A percentile compares a stretch with the other conserved stretches of the same genome.
Evolutionary conservation across 2,113 vertebrate species (phyloP).

Genomic region (Peromyscus polionotus): DNA sequence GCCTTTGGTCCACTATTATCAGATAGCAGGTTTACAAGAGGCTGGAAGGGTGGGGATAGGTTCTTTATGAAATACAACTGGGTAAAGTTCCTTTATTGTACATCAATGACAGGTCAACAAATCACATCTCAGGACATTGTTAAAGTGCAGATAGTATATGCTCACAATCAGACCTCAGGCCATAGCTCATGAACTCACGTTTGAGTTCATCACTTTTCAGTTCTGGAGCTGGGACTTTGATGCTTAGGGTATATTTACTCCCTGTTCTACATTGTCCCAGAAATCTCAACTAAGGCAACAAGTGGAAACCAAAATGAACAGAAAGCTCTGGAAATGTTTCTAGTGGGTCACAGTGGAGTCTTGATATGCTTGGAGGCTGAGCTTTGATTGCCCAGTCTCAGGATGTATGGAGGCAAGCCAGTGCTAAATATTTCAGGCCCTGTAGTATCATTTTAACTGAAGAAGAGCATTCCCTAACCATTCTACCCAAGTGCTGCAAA

Average conservation of each 20-base stretch:
- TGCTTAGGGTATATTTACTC: background rate
- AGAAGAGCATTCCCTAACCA: background rate
- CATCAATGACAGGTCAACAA: constrained; percentile 92
- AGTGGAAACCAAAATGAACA: background rate
- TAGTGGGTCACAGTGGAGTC: background rate
- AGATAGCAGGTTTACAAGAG: constrained; percentile 93
- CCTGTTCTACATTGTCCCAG: background rate
- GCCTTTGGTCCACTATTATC: constrained; percentile 92
- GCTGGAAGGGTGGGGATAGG: constrained; percentile 90
- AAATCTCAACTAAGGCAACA: background rate
- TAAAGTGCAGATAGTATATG: constrained; percentile 94
- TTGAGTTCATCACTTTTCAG: background rate
- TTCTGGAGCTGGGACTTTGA: background rate
- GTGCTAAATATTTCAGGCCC: background rate
- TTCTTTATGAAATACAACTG: constrained; percentile 94
- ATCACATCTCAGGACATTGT: constrained; percentile 90
- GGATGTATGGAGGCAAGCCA: background rate
- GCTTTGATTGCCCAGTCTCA: background rate
- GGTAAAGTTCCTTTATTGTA: constrained; percentile 93
- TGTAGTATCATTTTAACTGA: background rate
- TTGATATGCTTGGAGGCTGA: accelerated
- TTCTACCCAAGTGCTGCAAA: background rate
- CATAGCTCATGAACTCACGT: no score
- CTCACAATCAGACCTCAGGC: background rate
- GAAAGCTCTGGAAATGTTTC: background rate